Base-by-base conservation (phyloP, 1,140 invertebrate genomes). In the Habropoda laboriosa region DNA sequence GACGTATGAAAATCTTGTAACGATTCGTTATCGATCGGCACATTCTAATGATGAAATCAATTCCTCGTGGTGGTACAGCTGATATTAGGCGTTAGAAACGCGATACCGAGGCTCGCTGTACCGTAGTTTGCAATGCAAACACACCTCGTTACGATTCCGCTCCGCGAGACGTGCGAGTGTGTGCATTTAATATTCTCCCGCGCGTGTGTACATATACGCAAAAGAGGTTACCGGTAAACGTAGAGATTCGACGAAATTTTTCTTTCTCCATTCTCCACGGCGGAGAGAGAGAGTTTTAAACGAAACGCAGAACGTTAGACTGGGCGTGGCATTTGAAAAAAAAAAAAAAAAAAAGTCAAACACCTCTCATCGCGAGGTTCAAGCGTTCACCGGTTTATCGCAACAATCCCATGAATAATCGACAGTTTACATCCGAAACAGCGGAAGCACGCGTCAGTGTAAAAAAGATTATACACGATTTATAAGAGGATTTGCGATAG, bases 371-470 rank as follows among this genome's bases (percentile, higher is more conserved):
- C 51, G 74, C n/a, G n/a, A n/a, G 30, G 40, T 53, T 24, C 27
- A 10, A 53, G 5, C 10, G 38, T 1, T 27, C 38, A 0, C 40
- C 38, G 40, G 32, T 77, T 78, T 71, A 71, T 71, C 77, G 35
- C 13, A 32, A 21, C 38, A 73, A 79, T 79, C 60, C 77, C 38
- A 73, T 79, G 77, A 79, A 73, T 79, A 79, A 79, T 73, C 61
- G 77, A 79, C 68, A 79, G 70, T 79, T 79, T 79, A 79, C 77
- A 79, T 79, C 49, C 42, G 66, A 51, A 77, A 70, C 40, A 77
- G 53, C 55, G 45, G 66, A 51, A 71, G 55, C 66, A 32, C 18
- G 38, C 40, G 38, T 45, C 40, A 18, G 38, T 63, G 77, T 38
- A 64, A 73, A 79, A 79, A 72, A 63, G 58, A 79, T 79, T 79